Base-by-base conservation (phyloP, 2,888 invertebrate genomes). In the Oithona nana region DNA sequence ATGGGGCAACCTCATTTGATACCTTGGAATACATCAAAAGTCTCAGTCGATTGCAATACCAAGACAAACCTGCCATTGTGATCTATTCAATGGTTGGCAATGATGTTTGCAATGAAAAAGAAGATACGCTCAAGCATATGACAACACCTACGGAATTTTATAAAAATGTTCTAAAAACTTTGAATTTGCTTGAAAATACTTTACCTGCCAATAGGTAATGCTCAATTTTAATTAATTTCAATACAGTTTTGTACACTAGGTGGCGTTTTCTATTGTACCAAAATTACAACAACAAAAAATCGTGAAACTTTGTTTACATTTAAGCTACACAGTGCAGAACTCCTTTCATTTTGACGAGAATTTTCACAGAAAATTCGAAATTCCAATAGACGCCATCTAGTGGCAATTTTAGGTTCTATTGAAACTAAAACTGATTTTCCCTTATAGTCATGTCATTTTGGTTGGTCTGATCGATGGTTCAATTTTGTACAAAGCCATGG, bases 31-130 rank as follows among this genome's bases (percentile, higher is more conserved):
- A 69, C 65, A 67, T 68, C 56, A 64, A 63, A 30, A 74, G 73
- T 61, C 66, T 75, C 13, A 68, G 71, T n/a, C 68, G 75, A 61
- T 70, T 73, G 65, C 68, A 67, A 29, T 68, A 69, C 1, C 67
- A 67, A 3, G 77, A 77, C 67, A 68, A 72, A 61, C 76, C 77
- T 16, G 68, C 73, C 16, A 64, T 77, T 16, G 70, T 75, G 1
- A 66, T 75, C 31, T 74, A 73, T 66, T 75, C 73, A 3, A 70
- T 76, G 66, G 71, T 75, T 66, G 77, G 76, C 56, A 77, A 77
- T 68, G 77, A 77, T 68, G 75, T 77, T n/a, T 77, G 77, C 67
- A 75, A 75, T 67, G 71, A 72, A 76, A 75, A 70, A 67, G 70
- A 65, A 39, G 28, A 54, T 11, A 75, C 76, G 0, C 66, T 74